Base-by-base conservation (phyloP, 2,888 invertebrate species). In the Camponotus fellah region DNA sequence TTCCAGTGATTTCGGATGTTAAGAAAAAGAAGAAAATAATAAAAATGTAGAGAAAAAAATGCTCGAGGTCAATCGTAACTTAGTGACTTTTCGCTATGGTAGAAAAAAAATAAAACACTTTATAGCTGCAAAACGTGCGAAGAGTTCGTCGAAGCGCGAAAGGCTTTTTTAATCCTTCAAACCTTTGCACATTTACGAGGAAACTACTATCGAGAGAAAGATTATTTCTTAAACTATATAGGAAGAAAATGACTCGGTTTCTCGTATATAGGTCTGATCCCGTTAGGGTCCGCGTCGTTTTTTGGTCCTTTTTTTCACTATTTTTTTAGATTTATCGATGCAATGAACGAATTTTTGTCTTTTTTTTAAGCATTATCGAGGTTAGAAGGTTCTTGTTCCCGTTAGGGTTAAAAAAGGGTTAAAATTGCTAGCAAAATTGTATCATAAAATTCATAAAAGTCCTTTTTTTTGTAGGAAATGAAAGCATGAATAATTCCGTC, bases 261-360 rank as follows among this genome's bases (percentile, higher is more conserved):
- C 80, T 49, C 69, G 17, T 32, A 43, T 34, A 37, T 91, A 90
- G 90, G 88, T 74, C 82, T 90, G 90, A 88, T 74, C 82, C 90
- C 91, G 90, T 91, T 92, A 91, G 75, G 80, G 77, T 58, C 37
- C 71, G n/a, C 40, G n/a, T 32, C 2, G 58, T 40, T 64, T 72
- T 43, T 60, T 49, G 79, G 58, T 75, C 60, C 56, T 77, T 53
- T 75, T 53, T 49, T 75, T 68, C n/a, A 14, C 14, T 53, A 53
- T 53, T 37, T 80, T 85, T 81, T 83, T 58, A 76, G 65, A 62
- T 53, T 84, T 68, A 43, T 62, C 56, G 68, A 80, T 71, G 46
- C 66, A 71, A 26, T 1, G 77, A 69, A 82, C 72, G 4, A 26
- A 43, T 32, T n/a, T 34, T 85, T 75, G 65, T 74, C 84, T 86